Evolutionary conservation across 2,888 invertebrate genomes (phyloP), one percentile per base, ranked within the genome.

Genomic region (Ophonus ardosiacus): DNA sequence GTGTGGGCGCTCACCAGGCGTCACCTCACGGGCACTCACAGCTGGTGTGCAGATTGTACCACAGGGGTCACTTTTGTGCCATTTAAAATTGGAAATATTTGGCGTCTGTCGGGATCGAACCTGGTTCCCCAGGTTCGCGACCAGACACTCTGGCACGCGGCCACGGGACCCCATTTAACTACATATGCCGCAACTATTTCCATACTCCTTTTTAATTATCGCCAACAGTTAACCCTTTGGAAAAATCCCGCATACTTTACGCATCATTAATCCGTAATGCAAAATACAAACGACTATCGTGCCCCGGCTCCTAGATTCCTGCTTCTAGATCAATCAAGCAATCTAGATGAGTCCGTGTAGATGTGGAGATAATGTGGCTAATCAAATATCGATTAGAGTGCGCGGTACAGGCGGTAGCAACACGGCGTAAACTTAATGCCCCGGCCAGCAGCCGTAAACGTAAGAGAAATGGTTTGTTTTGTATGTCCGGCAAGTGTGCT

Each of bases 381-480:
- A 68, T 68, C 68, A 68, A 68, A 68, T 68, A 68, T 68, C 68
- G 68, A 68, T 68, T 68, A 68, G 68, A 68, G 68, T 38, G 68
- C 38, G 13, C 15, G 24, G 31, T 31, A 31, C 6, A 31, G 31
- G 38, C 68, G 38, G 68, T 68, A 68, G 68, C 68, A 8, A 68
- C 68, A 38, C 68, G 68, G 31, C 68, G 68, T 63, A 63, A 63
- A 68, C 68, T 68, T 38, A 68, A 68, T 31, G 31, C 4, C 38
- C n/a, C 21, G 21, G 24, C 21, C 18, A 63, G 63, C 63, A 63
- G 68, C 63, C 21, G 63, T 63, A 63, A 63, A 63, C 59, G 59
- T 15, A 59, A 15, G 15, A 63, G 21, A 18, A 21, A 63, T 63
- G 21, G 63, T 63, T 59, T 59, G 59, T 59, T 63, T 63, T 63